Percentiles rank a stretch among this genome's conserved stretches.
Evolutionary conservation across 1,140 invertebrate genomes (phyloP).

Genomic region (Bombus confusus): DNA sequence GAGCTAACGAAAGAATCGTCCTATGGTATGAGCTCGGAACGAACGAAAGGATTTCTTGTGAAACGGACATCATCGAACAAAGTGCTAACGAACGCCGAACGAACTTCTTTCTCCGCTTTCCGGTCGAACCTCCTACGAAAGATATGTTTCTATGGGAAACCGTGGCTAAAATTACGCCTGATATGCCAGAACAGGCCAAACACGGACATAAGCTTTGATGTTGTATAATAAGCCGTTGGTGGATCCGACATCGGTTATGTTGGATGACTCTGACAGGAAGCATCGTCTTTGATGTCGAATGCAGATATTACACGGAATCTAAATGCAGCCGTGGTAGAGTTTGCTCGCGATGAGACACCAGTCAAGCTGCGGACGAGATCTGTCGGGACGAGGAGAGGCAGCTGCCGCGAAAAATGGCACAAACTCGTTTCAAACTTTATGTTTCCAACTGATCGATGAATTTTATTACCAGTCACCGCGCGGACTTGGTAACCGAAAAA

Average conservation of each 20-base stretch:
- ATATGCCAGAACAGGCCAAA: background rate
- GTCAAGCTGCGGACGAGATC: background rate
- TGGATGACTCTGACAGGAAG: constrained; percentile 16
- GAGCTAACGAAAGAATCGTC: background rate
- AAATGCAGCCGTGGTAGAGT: background rate
- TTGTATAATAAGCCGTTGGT: constrained; percentile 34
- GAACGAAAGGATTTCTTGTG: too few relatives aligned
- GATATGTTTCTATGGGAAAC: background rate
- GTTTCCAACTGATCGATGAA: background rate
- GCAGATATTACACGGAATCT: constrained; percentile 38
- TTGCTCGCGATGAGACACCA: background rate
- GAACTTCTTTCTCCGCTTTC: too few relatives aligned
- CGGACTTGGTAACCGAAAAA: background rate
- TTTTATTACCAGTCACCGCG: background rate
- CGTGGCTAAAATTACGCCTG: background rate
- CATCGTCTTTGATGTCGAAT: constrained; percentile 46
- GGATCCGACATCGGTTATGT: background rate
- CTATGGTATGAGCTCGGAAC: background rate
- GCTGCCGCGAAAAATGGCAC: background rate
- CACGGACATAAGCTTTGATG: constrained; percentile 23
- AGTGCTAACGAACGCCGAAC: too few relatives aligned
- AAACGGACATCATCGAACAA: too few relatives aligned
- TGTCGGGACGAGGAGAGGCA: background rate
- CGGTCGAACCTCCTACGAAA: too few relatives aligned
- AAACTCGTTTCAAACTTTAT: background rate